Conservation (phyloP, 2,888 invertebrate species). For the Patella caerulea region DNA sequence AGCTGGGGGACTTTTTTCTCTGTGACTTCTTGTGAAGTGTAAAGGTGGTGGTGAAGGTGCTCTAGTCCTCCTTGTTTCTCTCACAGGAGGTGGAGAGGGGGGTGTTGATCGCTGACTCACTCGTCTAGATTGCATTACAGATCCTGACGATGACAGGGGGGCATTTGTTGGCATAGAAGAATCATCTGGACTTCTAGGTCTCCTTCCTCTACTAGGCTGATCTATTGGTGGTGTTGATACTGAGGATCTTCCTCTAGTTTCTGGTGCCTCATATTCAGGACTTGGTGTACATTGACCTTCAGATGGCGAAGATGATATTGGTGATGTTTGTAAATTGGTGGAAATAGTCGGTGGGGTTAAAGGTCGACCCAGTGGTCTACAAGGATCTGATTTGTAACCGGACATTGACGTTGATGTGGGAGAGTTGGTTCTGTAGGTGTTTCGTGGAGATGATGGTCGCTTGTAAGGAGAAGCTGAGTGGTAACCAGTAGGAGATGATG, state of each 20-base stretch:
- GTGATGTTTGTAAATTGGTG: background rate
- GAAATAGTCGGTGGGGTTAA: conserved; percentile 6
- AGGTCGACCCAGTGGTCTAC: background rate
- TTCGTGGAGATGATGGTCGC: conserved; percentile 11
- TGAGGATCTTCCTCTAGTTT: background rate
- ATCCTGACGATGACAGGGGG: background rate
- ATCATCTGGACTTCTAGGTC: conserved; percentile 12
- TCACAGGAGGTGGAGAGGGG: conserved; percentile 33
- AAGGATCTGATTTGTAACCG: background rate
- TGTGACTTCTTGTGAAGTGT: conserved; percentile 26
- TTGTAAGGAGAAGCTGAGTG: conserved; percentile 21
- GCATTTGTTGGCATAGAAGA: background rate
- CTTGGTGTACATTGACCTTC: background rate
- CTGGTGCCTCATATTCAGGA: background rate
- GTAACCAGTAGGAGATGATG: conserved; percentile 34
- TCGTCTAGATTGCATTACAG: conserved; percentile 1
- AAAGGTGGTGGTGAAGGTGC: conserved; percentile 23
- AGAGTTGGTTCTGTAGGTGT: background rate
- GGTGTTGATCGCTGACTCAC: conserved; percentile 29
- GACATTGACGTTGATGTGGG: background rate
- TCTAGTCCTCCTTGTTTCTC: conserved; percentile 30
- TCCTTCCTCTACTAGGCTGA: background rate
- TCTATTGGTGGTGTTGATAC: background rate
- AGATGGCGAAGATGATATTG: background rate
- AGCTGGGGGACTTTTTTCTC: conserved; percentile 29